These are phyloP conservation scores for Parnassius orleans DNA, from an alignment of 2,888 invertebrate genomes.

Conservation along the genomic window DNA sequence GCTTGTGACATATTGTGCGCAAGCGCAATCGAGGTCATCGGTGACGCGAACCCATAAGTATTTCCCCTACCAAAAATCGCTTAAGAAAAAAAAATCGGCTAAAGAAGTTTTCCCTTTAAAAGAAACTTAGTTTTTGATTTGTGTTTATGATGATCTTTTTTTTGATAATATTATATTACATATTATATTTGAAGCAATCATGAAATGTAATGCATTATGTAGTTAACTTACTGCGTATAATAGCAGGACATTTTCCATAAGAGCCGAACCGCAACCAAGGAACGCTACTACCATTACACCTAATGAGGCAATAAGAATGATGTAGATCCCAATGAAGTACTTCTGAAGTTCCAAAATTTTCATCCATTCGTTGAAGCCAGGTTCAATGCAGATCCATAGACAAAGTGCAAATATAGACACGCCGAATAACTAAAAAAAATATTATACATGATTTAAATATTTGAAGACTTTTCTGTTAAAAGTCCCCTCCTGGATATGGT, in stretches of 20 bases:
- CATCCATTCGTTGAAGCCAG: conserved; percentile 91
- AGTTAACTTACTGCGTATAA: conserved; percentile 85
- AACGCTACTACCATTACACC: conserved; percentile 89
- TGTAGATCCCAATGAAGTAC: conserved; percentile 92
- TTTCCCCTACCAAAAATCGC: too few species aligned
- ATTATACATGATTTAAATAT: neutral
- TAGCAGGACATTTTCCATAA: conserved; percentile 86
- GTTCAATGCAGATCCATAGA: conserved; percentile 90
- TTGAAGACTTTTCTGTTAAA: too few species aligned
- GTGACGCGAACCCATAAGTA: too few species aligned
- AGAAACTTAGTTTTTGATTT: too few species aligned
- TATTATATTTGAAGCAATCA: neutral
- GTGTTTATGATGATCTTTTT: too few species aligned
- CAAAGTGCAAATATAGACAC: conserved; percentile 88
- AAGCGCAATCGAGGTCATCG: too few species aligned
- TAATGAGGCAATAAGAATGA: conserved; percentile 86
- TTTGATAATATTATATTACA: too few species aligned
- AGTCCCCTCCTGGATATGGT: too few species aligned
- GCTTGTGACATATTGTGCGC: too few species aligned
- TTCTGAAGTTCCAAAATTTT: conserved; percentile 85
- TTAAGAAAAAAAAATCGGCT: too few species aligned
- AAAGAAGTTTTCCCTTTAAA: too few species aligned
- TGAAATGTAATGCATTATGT: conserved; percentile 7
- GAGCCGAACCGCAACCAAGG: conserved; percentile 90
- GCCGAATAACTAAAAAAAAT: conserved; percentile 85